Conservation (phyloP, 2,888 invertebrate genomes). For the Artemia sinica region DNA sequence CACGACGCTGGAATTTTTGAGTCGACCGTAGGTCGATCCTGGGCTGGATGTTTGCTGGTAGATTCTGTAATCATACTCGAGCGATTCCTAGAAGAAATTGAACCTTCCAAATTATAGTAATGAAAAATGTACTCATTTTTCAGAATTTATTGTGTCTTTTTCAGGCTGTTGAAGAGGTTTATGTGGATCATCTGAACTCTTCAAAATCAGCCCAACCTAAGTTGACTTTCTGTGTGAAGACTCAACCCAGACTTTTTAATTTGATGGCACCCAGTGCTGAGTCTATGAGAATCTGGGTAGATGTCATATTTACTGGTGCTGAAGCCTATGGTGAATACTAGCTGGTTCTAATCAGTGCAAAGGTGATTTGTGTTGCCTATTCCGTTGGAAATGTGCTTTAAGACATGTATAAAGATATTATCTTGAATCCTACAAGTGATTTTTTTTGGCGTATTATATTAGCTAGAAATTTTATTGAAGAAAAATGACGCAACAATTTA, state of each 20-base stretch:
- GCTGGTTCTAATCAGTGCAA: slow-evolving; percentile 23
- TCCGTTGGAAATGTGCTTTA: too few relatives aligned
- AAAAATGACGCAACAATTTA: too few relatives aligned
- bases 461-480: too few relatives aligned
- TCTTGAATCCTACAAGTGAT: too few relatives aligned
- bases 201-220: slow-evolving; percentile 79
- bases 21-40: slow-evolving; percentile 23
- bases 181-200: slow-evolving; percentile 80
- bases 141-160: slow-evolving; percentile 25
- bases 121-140: background rate
- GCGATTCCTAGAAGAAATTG: slow-evolving; percentile 13
- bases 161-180: slow-evolving; percentile 89
- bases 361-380: too few relatives aligned
- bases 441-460: too few relatives aligned
- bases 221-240: slow-evolving; percentile 85
- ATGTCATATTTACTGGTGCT: slow-evolving; percentile 79
- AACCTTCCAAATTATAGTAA: too few relatives aligned
- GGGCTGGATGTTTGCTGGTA: slow-evolving; percentile 22
- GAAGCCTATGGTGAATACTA: slow-evolving; percentile 65
- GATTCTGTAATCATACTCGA: background rate
- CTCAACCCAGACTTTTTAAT: slow-evolving; percentile 69
- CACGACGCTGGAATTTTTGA: slow-evolving; percentile 26
- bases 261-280: slow-evolving; percentile 84
- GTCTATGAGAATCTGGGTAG: slow-evolving; percentile 90
- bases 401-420: too few relatives aligned